These are phyloP conservation scores for Numenius arquata DNA, from an alignment of 2,113 vertebrate genomes.

Conservation along the genomic window DNA sequence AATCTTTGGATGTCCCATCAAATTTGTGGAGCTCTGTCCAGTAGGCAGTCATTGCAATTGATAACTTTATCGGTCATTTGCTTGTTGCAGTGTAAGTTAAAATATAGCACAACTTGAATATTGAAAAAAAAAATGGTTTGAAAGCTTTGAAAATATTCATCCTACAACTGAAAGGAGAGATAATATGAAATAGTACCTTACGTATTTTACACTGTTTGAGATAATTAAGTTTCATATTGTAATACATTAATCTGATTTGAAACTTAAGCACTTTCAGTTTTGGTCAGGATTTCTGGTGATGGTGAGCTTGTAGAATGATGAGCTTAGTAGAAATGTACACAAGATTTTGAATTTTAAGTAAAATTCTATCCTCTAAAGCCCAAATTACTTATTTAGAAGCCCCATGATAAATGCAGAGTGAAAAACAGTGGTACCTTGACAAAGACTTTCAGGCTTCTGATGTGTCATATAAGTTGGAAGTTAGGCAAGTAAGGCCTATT, in stretches of 20 bases:
- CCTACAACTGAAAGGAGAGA: neutral
- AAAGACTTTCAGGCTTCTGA: neutral
- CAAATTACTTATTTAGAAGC: neutral
- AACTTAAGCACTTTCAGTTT: neutral
- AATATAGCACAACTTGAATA: neutral
- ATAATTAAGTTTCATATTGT: neutral
- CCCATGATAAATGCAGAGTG: neutral
- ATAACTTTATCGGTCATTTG: neutral
- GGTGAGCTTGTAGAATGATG: neutral
- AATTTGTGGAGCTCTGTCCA: neutral
- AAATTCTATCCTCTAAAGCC: neutral
- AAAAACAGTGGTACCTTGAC: neutral
- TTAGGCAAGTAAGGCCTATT: neutral
- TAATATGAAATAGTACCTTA: neutral
- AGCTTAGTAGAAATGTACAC: neutral
- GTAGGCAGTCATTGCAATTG: neutral
- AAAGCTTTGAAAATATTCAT: neutral
- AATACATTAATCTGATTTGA: neutral
- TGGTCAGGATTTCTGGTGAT: neutral
- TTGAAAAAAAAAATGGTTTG: neutral
- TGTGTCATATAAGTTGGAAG: neutral
- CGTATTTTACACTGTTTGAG: neutral
- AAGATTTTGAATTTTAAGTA: neutral
- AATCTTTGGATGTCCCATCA: neutral
- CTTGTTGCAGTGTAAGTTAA: neutral